phyloP scores from a whole-genome alignment of 2,888 invertebrate genomes.

The Melanotus villosus region DNA sequence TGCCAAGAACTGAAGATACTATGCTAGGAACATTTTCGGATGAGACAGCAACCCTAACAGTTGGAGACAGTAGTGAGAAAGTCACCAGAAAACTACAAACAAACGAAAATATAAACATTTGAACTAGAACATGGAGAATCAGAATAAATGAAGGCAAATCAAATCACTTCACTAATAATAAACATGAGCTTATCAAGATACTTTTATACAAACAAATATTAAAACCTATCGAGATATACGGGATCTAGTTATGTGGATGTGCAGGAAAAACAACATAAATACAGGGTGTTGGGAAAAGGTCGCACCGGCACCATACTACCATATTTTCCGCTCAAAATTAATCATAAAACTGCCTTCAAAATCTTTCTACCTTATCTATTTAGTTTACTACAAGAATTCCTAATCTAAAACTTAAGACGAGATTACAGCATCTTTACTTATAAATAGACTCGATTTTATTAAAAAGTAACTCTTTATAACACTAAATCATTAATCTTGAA shows the following conservation, averaged over 20 bases:
- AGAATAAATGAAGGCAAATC: slow-evolving; percentile 24
- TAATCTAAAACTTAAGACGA: too few species aligned
- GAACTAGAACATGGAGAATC: slow-evolving; percentile 5
- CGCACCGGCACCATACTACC: too few species aligned
- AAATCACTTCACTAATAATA: neutral
- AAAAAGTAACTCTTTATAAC: too few species aligned
- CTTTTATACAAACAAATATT: neutral
- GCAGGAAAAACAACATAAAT: neutral
- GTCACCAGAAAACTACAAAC: slow-evolving; percentile 21
- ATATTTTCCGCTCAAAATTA: too few species aligned
- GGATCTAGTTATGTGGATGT: slow-evolving; percentile 14
- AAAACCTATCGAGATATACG: slow-evolving; percentile 7
- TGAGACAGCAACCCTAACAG: slow-evolving; percentile 13
- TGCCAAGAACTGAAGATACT: slow-evolving; percentile 6
- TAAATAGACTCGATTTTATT: too few species aligned
- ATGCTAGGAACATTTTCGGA: slow-evolving; percentile 13
- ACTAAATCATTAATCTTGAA: too few species aligned
- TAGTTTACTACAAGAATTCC: too few species aligned
- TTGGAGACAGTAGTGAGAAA: slow-evolving; percentile 17
- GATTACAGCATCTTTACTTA: too few species aligned
- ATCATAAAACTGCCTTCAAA: too few species aligned
- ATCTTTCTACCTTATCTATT: too few species aligned
- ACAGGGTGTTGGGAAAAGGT: too few species aligned
- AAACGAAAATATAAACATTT: slow-evolving; percentile 11
- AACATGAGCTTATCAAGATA: neutral